A percentile compares a stretch with the other conserved stretches of the same genome.
phyloP scores from a whole-genome alignment of 2,888 invertebrate species.

The Euspilapteryx auroguttella region DNA sequence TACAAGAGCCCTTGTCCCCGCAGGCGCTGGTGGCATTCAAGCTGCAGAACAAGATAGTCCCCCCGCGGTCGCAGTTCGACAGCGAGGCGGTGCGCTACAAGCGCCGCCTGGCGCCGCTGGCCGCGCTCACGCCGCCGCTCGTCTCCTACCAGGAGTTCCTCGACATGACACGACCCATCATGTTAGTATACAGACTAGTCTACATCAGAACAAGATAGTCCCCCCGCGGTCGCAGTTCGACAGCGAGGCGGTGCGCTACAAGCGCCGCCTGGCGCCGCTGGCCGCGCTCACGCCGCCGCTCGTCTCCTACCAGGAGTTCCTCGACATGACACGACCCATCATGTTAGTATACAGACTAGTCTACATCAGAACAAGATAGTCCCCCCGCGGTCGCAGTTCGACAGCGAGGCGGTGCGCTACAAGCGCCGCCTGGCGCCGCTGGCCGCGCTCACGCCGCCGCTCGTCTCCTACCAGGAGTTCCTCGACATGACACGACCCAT shows the following conservation, averaged over 20 bases:
- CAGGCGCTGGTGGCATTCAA: slow-evolving; percentile 90
- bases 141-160: slow-evolving; percentile 88
- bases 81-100: slow-evolving; percentile 93
- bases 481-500: slow-evolving; percentile 77
- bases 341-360: slow-evolving; percentile 53
- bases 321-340: slow-evolving; percentile 76
- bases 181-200: slow-evolving; percentile 49
- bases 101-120: slow-evolving; percentile 90
- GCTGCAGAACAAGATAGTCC: slow-evolving; percentile 81
- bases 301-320: slow-evolving; percentile 86
- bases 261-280: slow-evolving; percentile 91
- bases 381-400: slow-evolving; percentile 86
- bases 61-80: slow-evolving; percentile 88
- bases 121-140: slow-evolving; percentile 83
- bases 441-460: slow-evolving; percentile 83
- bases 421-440: slow-evolving; percentile 93
- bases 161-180: slow-evolving; percentile 75
- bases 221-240: slow-evolving; percentile 89
- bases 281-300: slow-evolving; percentile 85
- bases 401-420: slow-evolving; percentile 92
- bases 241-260: slow-evolving; percentile 91
- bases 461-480: slow-evolving; percentile 88
- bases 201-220: slow-evolving; percentile 75
- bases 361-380: slow-evolving; percentile 75
- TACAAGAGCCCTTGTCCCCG: no score